These are phyloP conservation scores for Macrobrachium nipponense DNA, from an alignment of 1,140 invertebrate genomes.

Conservation along the genomic window DNA sequence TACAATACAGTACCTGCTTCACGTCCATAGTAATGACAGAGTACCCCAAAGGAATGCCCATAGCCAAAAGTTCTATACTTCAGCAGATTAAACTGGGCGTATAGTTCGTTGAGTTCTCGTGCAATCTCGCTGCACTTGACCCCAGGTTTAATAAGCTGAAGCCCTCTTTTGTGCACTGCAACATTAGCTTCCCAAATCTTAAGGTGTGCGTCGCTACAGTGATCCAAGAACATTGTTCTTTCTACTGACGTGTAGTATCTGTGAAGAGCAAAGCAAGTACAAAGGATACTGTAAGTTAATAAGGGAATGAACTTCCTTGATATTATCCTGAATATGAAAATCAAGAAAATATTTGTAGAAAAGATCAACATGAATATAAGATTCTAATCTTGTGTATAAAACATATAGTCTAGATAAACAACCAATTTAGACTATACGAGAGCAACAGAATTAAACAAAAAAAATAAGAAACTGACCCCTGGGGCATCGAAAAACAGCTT, in stretches of 20 bases:
- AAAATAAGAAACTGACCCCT: conserved; percentile 21
- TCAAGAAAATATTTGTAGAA: no score
- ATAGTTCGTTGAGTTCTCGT: conserved; percentile 49
- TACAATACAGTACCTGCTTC: conserved; percentile 25
- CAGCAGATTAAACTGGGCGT: conserved; percentile 25
- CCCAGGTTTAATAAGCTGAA: conserved; percentile 42
- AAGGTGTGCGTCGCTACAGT: conserved; percentile 49
- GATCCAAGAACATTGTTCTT: conserved; percentile 46
- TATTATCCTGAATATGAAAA: no score
- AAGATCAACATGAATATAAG: no score
- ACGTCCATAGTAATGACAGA: conserved; percentile 47
- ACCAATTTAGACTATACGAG: background rate
- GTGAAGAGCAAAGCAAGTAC: background rate
- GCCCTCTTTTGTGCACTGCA: conserved; percentile 39
- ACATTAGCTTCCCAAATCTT: conserved; percentile 54
- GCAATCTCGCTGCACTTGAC: conserved; percentile 41
- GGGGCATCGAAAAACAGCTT: conserved; percentile 37
- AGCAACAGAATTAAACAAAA: background rate
- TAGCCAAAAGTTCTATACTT: conserved; percentile 52
- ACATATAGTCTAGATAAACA: no score
- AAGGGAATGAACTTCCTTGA: no score
- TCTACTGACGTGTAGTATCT: conserved; percentile 52
- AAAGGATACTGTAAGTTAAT: no score
- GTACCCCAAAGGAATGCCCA: conserved; percentile 47
- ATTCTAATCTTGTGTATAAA: no score